Percentiles rank a stretch among this genome's conserved stretches.
Conservation (phyloP, 2,888 invertebrate species). For the Diplazon laetatorius region DNA sequence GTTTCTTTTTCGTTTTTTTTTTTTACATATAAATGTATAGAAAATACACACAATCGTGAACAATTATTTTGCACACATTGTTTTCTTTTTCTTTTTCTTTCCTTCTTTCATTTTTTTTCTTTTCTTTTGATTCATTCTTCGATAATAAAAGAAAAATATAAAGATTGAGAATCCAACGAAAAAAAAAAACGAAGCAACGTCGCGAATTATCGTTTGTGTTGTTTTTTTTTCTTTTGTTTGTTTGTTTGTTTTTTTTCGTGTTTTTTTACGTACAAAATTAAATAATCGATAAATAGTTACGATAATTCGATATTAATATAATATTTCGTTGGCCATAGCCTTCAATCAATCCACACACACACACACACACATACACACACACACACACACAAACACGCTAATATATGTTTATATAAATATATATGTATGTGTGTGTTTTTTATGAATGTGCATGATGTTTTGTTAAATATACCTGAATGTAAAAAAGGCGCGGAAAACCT, state of each 20-base stretch:
- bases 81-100: neutral
- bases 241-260: too few relatives aligned
- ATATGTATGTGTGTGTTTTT: conserved; percentile 13
- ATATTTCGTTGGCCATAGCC: conserved; percentile 61
- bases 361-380: neutral
- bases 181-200: conserved; percentile 29
- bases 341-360: conserved; percentile 41
- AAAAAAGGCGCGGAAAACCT: conserved; percentile 32
- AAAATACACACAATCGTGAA: conserved; percentile 21
- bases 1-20: neutral
- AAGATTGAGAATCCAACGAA: conserved; percentile 27
- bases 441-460: too few relatives aligned
- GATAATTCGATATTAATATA: conserved; percentile 62
- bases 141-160: too few relatives aligned
- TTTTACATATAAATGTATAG: neutral
- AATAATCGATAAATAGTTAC: conserved; percentile 70
- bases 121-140: conserved; percentile 18
- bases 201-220: too few relatives aligned
- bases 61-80: neutral
- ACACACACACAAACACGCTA: neutral
- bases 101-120: neutral
- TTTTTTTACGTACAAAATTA: conserved; percentile 67
- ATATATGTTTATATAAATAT: neutral
- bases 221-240: too few relatives aligned
- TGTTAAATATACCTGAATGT: conserved; percentile 54